A percentile compares a stretch with the other conserved stretches of the same genome.
phyloP scores from a whole-genome alignment of 2,113 vertebrate genomes.

The Seriola quinqueradiata region DNA sequence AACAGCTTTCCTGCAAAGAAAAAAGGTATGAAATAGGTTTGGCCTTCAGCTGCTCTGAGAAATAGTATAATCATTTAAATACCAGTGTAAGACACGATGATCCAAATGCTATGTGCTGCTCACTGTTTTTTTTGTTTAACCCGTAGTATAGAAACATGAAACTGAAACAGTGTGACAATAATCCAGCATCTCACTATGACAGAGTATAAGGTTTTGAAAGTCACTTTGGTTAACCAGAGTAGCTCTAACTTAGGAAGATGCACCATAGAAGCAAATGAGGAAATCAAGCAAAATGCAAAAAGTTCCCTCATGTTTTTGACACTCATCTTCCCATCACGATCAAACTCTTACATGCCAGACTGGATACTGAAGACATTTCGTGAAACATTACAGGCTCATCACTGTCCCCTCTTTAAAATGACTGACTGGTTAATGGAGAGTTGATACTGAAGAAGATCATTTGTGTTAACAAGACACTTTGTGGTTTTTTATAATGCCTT shows the following conservation, averaged over 20 bases:
- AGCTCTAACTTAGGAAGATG: neutral
- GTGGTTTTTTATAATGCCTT: no score
- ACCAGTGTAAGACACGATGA: neutral
- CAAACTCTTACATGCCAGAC: no score
- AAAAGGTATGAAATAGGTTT: conserved; percentile 33
- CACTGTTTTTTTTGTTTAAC: conserved; percentile 3
- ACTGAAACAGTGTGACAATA: neutral
- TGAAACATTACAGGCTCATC: neutral
- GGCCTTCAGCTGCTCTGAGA: conserved; percentile 36
- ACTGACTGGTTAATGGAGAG: neutral
- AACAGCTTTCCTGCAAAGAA: conserved; percentile 25
- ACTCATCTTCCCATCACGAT: neutral
- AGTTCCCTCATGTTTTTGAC: neutral
- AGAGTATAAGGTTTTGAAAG: neutral
- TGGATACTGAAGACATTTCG: neutral
- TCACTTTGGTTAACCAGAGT: neutral
- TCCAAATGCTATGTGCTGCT: conserved; percentile 19
- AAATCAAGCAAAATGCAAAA: neutral
- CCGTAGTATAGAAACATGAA: neutral
- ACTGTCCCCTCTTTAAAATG: neutral
- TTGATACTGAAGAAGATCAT: neutral
- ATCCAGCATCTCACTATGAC: neutral
- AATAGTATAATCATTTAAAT: conserved; percentile 25
- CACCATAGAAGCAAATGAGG: neutral
- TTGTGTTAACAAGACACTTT: neutral